A percentile compares a stretch with the other conserved stretches of the same genome.
phyloP scores from a whole-genome alignment of 2,113 vertebrate species.

The Thunnus maccoyii region DNA sequence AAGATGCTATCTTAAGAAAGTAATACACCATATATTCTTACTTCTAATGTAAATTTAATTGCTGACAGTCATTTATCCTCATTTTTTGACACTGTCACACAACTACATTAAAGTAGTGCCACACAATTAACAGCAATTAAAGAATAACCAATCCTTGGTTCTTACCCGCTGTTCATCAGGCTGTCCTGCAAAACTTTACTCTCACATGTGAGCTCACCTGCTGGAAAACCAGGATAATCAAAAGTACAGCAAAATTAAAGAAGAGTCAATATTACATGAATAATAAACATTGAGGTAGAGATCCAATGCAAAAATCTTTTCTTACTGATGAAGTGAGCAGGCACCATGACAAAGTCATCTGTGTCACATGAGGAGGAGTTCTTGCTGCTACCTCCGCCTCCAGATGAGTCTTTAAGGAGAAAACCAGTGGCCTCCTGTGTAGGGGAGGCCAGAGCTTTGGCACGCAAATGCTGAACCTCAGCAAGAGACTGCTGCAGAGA shows the following conservation, averaged over 20 bases:
- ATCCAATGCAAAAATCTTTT: slow-evolving; percentile 4
- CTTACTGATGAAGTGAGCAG: slow-evolving; percentile 93
- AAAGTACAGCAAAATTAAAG: neutral
- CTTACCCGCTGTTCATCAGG: slow-evolving; percentile 96
- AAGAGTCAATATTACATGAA: neutral
- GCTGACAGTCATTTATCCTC: neutral
- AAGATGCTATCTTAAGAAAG: neutral
- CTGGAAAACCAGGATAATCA: slow-evolving; percentile 48
- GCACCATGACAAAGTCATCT: slow-evolving; percentile 98
- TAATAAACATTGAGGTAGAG: neutral
- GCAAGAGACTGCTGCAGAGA: slow-evolving; percentile 90
- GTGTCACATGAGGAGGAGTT: slow-evolving; percentile 96
- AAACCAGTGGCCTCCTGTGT: slow-evolving; percentile 89
- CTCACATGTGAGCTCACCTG: slow-evolving; percentile 91
- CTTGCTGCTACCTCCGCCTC: slow-evolving; percentile 91
- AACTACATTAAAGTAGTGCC: slow-evolving; percentile 15
- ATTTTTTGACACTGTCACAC: slow-evolving; percentile 11
- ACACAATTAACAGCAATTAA: neutral
- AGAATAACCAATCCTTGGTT: neutral
- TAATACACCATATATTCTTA: neutral
- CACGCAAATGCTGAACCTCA: slow-evolving; percentile 91
- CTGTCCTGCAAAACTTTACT: slow-evolving; percentile 92
- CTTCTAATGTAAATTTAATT: neutral
- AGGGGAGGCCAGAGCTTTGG: slow-evolving; percentile 90
- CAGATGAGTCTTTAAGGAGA: slow-evolving; percentile 91